These are phyloP conservation scores for Emydoidea blandingii DNA, from an alignment of 2,797 vertebrate species.

Conservation along the genomic window DNA sequence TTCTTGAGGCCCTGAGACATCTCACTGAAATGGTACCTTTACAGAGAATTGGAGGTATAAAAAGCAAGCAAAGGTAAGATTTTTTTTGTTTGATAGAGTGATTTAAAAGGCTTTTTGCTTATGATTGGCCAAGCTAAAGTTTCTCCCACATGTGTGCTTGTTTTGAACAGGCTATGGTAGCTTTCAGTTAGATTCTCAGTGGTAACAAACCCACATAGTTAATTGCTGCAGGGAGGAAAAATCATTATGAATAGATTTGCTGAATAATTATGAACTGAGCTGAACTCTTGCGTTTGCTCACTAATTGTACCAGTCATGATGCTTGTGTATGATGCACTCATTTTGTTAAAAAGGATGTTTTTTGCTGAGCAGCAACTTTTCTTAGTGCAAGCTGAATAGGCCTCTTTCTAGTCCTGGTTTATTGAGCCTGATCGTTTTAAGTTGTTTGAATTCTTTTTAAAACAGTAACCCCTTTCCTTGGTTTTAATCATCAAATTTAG, in stretches of 20 bases:
- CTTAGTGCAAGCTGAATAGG: conserved; percentile 45
- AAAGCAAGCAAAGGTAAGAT: background rate
- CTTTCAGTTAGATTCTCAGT: conserved; percentile 62
- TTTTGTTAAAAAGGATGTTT: conserved; percentile 61
- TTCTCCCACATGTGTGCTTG: conserved; percentile 36
- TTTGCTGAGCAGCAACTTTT: conserved; percentile 68
- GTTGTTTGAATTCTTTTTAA: conserved; percentile 31
- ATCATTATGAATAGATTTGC: conserved; percentile 67
- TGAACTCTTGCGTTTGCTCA: conserved; percentile 73
- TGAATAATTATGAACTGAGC: conserved; percentile 75
- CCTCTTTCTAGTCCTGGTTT: conserved; percentile 20
- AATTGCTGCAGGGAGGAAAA: conserved; percentile 64
- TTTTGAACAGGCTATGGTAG: conserved; percentile 64
- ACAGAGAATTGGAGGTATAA: background rate
- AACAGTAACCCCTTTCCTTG: conserved; percentile 43
- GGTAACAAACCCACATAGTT: conserved; percentile 68
- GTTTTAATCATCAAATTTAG: conserved; percentile 44
- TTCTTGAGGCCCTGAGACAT: background rate
- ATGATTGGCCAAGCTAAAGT: conserved; percentile 2
- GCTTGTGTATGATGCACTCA: conserved; percentile 63
- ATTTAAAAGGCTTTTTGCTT: conserved; percentile 19
- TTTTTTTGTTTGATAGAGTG: background rate
- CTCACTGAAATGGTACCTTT: background rate
- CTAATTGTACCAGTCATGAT: conserved; percentile 58
- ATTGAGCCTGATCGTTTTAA: conserved; percentile 44